phyloP scores from a whole-genome alignment of 1,140 invertebrate species.

The Trichomalopsis sarcophagae region DNA sequence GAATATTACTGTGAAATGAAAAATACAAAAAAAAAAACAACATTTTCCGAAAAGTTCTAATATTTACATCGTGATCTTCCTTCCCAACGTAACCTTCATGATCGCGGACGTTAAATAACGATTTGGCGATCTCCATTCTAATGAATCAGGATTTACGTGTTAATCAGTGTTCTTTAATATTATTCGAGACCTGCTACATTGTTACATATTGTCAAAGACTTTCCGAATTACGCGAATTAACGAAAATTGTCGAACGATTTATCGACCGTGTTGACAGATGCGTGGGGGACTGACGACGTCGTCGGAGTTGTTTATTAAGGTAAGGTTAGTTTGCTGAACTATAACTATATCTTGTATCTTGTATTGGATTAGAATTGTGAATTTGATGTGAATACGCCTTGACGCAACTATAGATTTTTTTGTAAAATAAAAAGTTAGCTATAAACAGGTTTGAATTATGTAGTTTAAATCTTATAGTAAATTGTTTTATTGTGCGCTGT shows the following conservation, averaged over 20 bases:
- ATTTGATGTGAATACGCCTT: background rate
- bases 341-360: too few relatives aligned
- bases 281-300: slow-evolving; percentile 18
- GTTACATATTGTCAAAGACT: slow-evolving; percentile 26
- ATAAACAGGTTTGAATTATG: too few relatives aligned
- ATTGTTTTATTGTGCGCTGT: too few relatives aligned
- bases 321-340: slow-evolving; percentile 31
- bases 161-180: background rate
- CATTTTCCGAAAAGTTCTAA: background rate
- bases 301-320: slow-evolving; percentile 17
- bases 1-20: background rate
- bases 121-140: slow-evolving; percentile 89
- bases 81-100: slow-evolving; percentile 92
- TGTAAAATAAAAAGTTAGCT: too few relatives aligned
- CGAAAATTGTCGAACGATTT: slow-evolving; percentile 7
- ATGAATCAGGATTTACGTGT: background rate
- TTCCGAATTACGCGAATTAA: background rate
- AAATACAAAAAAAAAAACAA: slow-evolving; percentile 20
- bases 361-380: too few relatives aligned
- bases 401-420: background rate
- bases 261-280: slow-evolving; percentile 47
- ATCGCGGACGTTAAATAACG: slow-evolving; percentile 87
- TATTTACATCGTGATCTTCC: slow-evolving; percentile 84
- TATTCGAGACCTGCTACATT: slow-evolving; percentile 13
- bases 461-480: too few relatives aligned